Evolutionary conservation across 2,888 invertebrate species (phyloP).

Genomic region (Archips crataeganus): DNA sequence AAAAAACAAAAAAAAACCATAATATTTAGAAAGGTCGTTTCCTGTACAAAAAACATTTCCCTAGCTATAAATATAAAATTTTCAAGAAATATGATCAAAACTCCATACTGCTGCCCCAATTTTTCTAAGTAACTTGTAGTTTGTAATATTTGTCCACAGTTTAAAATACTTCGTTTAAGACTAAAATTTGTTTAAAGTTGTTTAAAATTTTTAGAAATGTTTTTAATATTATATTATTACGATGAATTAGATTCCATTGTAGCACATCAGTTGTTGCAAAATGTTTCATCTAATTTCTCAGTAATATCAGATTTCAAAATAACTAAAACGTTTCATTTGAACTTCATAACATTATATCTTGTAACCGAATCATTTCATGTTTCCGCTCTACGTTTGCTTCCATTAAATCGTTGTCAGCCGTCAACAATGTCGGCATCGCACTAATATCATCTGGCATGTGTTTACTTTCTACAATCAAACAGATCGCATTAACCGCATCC

Average conservation of each 20-base stretch:
- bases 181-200: too few species aligned
- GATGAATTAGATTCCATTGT: neutral
- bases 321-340: constrained; percentile 53
- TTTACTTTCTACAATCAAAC: constrained; percentile 80
- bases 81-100: too few species aligned
- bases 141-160: too few species aligned
- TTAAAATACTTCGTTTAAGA: too few species aligned
- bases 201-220: neutral
- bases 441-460: constrained; percentile 72
- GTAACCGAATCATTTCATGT: constrained; percentile 73
- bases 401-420: constrained; percentile 70
- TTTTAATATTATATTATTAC: neutral
- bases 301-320: constrained; percentile 57
- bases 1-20: too few species aligned
- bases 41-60: neutral
- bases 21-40: constrained; percentile 23
- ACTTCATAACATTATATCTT: constrained; percentile 62
- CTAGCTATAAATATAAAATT: too few species aligned
- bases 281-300: constrained; percentile 44
- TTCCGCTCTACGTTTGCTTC: constrained; percentile 69
- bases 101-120: too few species aligned
- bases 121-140: too few species aligned
- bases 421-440: constrained; percentile 62
- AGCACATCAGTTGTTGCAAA: constrained; percentile 6
- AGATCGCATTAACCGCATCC: constrained; percentile 75